Percentiles rank a stretch among this genome's conserved stretches.
Conservation (phyloP, 2,797 vertebrate genomes). For the Acanthiza pusilla region DNA sequence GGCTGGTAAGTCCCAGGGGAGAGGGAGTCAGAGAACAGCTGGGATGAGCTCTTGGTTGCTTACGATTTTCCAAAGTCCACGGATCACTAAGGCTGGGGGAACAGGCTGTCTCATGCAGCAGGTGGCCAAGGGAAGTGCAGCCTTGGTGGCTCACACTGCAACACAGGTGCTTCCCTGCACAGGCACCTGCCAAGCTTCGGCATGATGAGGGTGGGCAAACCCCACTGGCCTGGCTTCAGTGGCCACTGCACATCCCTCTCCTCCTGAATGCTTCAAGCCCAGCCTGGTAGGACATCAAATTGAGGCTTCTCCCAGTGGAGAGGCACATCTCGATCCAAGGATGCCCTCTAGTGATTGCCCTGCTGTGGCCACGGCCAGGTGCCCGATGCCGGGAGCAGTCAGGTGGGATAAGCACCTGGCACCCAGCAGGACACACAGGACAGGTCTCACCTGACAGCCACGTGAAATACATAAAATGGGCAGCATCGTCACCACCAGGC, state of each 20-base stretch:
- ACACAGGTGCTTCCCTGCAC: neutral
- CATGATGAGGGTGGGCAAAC: neutral
- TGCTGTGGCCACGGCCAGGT: accelerated
- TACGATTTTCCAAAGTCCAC: neutral
- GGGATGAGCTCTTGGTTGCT: neutral
- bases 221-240: neutral
- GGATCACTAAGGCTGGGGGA: neutral
- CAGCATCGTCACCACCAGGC: neutral
- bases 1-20: neutral
- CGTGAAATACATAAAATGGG: neutral
- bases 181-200: accelerated
- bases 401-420: neutral
- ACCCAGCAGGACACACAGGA: accelerated
- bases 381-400: accelerated
- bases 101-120: neutral
- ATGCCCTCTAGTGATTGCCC: constrained; percentile 65
- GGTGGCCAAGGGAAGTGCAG: neutral
- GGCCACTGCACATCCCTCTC: neutral
- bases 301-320: neutral
- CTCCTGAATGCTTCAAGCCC: accelerated
- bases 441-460: neutral
- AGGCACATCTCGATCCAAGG: constrained; percentile 16
- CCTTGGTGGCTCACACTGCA: accelerated
- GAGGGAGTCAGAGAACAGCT: neutral
- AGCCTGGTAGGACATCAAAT: neutral